phyloP scores from a whole-genome alignment of 2,113 vertebrate species.

The Platichthys flesus region DNA sequence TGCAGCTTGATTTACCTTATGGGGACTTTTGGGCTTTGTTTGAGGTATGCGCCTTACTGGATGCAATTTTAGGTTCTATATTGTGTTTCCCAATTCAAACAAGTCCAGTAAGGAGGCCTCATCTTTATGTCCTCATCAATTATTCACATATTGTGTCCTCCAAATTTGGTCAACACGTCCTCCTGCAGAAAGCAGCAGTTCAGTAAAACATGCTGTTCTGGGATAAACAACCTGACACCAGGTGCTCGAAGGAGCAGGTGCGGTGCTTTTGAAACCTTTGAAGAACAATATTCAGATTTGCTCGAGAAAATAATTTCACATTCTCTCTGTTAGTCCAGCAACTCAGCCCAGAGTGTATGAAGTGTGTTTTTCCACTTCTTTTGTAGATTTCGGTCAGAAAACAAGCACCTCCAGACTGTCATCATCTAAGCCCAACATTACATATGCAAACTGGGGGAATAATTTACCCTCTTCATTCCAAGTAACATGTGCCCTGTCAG shows the following conservation, averaged over 20 bases:
- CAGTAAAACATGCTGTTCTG: not conserved
- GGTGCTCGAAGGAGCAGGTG: conserved; percentile 6
- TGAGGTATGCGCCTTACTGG: not conserved
- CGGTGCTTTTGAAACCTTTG: not conserved
- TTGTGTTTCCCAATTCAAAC: too few species aligned
- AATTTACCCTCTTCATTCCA: conserved; percentile 52
- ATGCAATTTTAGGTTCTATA: not conserved
- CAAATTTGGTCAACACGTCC: too few species aligned
- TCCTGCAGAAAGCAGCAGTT: conserved; percentile 8
- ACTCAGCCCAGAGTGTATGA: not conserved
- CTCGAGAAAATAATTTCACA: not conserved
- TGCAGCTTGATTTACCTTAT: not conserved
- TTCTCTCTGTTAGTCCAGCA: conserved; percentile 8
- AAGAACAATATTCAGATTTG: conserved; percentile 16
- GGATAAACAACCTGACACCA: not conserved
- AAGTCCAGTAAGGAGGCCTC: too few species aligned
- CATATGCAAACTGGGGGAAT: conserved; percentile 39
- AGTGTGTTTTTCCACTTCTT: conserved; percentile 14
- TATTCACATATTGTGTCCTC: too few species aligned
- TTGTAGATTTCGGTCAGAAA: conserved; percentile 40
- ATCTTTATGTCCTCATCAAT: too few species aligned
- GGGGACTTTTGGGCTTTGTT: not conserved
- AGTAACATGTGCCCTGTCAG: conserved; percentile 64
- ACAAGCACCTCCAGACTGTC: conserved; percentile 34
- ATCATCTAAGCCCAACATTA: conserved; percentile 35